Conservation (phyloP, 2,888 invertebrate genomes). For the Calephelis perditalis region DNA sequence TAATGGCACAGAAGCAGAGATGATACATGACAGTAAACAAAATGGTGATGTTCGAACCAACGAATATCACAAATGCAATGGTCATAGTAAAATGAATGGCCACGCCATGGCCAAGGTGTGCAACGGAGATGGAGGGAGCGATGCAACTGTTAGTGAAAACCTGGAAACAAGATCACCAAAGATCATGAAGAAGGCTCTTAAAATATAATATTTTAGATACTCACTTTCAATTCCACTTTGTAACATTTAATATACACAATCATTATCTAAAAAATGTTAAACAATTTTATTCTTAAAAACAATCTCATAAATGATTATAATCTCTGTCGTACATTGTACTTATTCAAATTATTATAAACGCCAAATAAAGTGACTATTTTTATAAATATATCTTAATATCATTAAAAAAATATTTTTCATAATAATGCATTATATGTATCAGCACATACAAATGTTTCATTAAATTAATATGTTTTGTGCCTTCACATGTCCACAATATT, state of each 20-base stretch:
- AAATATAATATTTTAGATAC: slow-evolving; percentile 53
- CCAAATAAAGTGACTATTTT: slow-evolving; percentile 73
- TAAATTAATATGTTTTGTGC: slow-evolving; percentile 60
- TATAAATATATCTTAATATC: slow-evolving; percentile 46
- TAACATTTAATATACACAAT: slow-evolving; percentile 49
- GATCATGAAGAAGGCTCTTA: slow-evolving; percentile 67
- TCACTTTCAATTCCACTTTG: slow-evolving; percentile 63
- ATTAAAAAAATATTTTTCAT: slow-evolving; percentile 47
- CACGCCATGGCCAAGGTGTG: slow-evolving; percentile 26
- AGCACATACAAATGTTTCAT: slow-evolving; percentile 35
- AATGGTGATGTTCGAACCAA: slow-evolving; percentile 38
- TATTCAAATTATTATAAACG: slow-evolving; percentile 49
- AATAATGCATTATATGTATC: slow-evolving; percentile 34
- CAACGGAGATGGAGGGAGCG: slow-evolving; percentile 33
- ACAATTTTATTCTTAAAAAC: slow-evolving; percentile 3
- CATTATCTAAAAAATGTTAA: slow-evolving; percentile 16
- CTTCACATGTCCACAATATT: slow-evolving; percentile 46
- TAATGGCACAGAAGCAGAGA: not conserved
- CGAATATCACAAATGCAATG: slow-evolving; percentile 29
- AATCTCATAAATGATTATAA: slow-evolving; percentile 21
- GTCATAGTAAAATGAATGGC: slow-evolving; percentile 34
- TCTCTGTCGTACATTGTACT: slow-evolving; percentile 28
- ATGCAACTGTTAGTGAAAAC: slow-evolving; percentile 3
- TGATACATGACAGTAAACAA: slow-evolving; percentile 32
- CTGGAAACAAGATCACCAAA: slow-evolving; percentile 58